Percentiles rank a stretch among this genome's conserved stretches.
These are phyloP conservation scores for Geotrupes spiniger DNA, from an alignment of 2,888 invertebrate genomes.

Conservation along the genomic window DNA sequence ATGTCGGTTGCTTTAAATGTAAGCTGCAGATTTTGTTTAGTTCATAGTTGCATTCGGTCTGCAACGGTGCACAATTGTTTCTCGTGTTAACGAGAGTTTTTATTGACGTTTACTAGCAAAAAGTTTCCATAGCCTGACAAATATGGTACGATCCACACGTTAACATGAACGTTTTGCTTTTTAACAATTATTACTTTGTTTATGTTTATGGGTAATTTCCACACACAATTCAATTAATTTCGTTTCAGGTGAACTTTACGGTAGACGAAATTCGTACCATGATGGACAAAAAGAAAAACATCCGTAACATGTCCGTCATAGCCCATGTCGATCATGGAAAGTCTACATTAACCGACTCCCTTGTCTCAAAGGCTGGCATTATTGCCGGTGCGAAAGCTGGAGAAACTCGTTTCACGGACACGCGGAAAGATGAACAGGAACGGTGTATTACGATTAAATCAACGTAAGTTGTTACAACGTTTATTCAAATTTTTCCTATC, in stretches of 20 bases:
- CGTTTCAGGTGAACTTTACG: constrained; percentile 96
- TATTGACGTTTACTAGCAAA: background rate
- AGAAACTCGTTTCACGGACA: constrained; percentile 98
- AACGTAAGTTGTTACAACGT: constrained; percentile 68
- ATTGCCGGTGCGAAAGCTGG: constrained; percentile 99
- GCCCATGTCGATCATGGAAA: constrained; percentile 99
- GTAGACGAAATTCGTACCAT: constrained; percentile 99
- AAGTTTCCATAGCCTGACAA: constrained; percentile 3
- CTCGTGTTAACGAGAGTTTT: background rate
- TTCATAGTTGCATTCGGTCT: background rate
- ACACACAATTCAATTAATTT: constrained; percentile 8
- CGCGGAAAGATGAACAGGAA: constrained; percentile 99
- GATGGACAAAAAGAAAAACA: constrained; percentile 99
- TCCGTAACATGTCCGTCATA: constrained; percentile 99
- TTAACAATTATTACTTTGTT: background rate
- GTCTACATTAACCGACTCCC: constrained; percentile 98
- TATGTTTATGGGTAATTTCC: background rate
- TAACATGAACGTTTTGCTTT: background rate
- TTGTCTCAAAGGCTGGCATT: constrained; percentile 99
- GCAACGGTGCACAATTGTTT: background rate
- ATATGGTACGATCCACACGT: constrained; percentile 18
- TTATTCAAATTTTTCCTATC: background rate
- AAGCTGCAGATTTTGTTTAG: background rate
- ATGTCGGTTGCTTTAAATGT: constrained; percentile 24
- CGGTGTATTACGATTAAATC: constrained; percentile 99